A percentile compares a stretch with the other conserved stretches of the same genome.
phyloP scores from a whole-genome alignment of 2,888 invertebrate genomes.

The Galeopsomyia nigrocyanea region DNA sequence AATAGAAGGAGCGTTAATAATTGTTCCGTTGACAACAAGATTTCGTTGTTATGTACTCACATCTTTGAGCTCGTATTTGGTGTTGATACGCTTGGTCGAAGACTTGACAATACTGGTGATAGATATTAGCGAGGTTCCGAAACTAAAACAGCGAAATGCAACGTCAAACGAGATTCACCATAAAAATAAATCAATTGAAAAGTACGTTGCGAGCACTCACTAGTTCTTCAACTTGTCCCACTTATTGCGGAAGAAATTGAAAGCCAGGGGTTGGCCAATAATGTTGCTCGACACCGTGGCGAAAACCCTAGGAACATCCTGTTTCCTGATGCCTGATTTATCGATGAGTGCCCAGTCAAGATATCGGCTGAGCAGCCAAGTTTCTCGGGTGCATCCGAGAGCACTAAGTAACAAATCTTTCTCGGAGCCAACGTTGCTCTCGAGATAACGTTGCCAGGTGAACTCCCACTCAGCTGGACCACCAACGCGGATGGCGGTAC shows the following conservation, averaged over 20 bases:
- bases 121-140: slow-evolving; percentile 80
- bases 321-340: slow-evolving; percentile 84
- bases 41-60: slow-evolving; percentile 69
- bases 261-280: slow-evolving; percentile 86
- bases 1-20: background rate
- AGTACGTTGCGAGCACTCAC: slow-evolving; percentile 71
- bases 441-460: slow-evolving; percentile 83
- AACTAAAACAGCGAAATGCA: slow-evolving; percentile 68
- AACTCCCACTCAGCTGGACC: slow-evolving; percentile 91
- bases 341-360: slow-evolving; percentile 81
- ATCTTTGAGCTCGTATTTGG: slow-evolving; percentile 82
- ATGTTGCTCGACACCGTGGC: slow-evolving; percentile 81
- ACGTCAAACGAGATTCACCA: no score
- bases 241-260: slow-evolving; percentile 82
- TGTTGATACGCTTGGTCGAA: slow-evolving; percentile 81
- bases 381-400: slow-evolving; percentile 85
- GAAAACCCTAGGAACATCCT: slow-evolving; percentile 85
- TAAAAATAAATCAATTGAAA: no score
- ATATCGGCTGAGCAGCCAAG: slow-evolving; percentile 86
- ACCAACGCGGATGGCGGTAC: slow-evolving; percentile 86
- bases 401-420: slow-evolving; percentile 82
- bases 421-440: slow-evolving; percentile 85
- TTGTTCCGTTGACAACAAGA: background rate
- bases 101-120: slow-evolving; percentile 81
- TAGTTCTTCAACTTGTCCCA: slow-evolving; percentile 80